Conservation (phyloP, 2,797 vertebrate genomes). For the Sylvia borin region DNA sequence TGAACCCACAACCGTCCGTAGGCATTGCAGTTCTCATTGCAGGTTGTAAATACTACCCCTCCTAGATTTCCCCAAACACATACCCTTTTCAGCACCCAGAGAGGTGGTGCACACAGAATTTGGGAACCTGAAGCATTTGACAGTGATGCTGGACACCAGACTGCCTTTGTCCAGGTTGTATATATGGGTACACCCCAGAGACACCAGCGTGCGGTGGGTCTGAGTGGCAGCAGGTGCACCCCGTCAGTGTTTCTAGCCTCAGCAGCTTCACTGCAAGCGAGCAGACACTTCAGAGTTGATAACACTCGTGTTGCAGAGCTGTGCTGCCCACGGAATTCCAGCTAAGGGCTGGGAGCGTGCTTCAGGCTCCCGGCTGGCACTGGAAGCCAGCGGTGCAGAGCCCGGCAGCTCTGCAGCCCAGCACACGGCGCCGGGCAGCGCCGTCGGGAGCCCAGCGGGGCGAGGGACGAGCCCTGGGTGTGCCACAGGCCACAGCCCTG, state of each 20-base stretch:
- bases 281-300: rapidly evolving
- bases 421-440: rapidly evolving
- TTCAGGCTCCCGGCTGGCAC: rapidly evolving
- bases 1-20: not conserved
- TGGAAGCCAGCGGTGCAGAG: rapidly evolving
- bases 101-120: rapidly evolving
- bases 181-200: not conserved
- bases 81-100: not conserved
- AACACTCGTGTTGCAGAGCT: not conserved
- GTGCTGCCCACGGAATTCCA: not conserved
- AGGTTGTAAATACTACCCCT: not conserved
- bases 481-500: not conserved
- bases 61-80: rapidly evolving
- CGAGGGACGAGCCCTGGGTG: rapidly evolving
- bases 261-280: rapidly evolving
- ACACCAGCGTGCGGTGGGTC: rapidly evolving
- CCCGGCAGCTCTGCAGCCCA: not conserved
- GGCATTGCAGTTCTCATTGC: not conserved
- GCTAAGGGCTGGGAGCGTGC: not conserved
- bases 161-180: not conserved
- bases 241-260: rapidly evolving
- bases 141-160: not conserved
- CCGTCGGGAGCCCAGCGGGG: not conserved
- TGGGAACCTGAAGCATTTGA: not conserved
- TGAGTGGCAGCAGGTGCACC: rapidly evolving